Base-by-base conservation (phyloP, 2,888 invertebrate genomes). In the Eupeodes latifasciatus region DNA sequence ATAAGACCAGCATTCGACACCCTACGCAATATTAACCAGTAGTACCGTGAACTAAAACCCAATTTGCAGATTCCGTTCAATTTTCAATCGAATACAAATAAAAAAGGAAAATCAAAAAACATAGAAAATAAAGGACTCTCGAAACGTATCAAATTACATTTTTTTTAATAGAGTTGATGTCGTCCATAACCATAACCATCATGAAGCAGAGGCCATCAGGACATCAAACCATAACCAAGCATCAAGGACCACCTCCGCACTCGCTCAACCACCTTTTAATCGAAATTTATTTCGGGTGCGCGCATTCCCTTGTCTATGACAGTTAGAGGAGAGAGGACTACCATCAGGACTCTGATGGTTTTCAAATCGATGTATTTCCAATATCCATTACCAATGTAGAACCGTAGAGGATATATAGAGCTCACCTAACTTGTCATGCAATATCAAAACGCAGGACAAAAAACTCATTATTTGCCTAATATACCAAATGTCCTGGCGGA, bases 381-480 rank as follows among this genome's bases (percentile, higher is more conserved):
- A 88, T 88, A 88, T 88, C 88, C 88, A 88, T 88, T 88, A 85
- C 88, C 74, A 19, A 40, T 40, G 9, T 40, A 40, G 40, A 27
- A 27, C 27, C 27, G 27, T 27, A 27, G 1, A 27, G 27, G 27
- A 27, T 27, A 27, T 27, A 27, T 27, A 27, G 27, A 27, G 27
- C 27, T 27, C 27, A 27, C 27, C 51, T 49, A 62, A 51, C 7
- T 47, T 51, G 69, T 49, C 57, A 67, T 64, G 61, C 44, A 81
- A 77, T 27, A 27, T 27, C 40, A 83, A 47, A 76, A 74, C 66
- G 12, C 36, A 79, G 76, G 34, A 72, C 69, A 76, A 77, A 64
- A 83, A 57, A 84, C 77, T 81, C 88, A 88, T 85, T 88, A 88
- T 88, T 88, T 85, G 77, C 75, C 81, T 81, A 88, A 88, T 88